Base-by-base conservation (phyloP, 37 sponge, comb jelly and placozoan genomes). In the Crambe crambe region DNA sequence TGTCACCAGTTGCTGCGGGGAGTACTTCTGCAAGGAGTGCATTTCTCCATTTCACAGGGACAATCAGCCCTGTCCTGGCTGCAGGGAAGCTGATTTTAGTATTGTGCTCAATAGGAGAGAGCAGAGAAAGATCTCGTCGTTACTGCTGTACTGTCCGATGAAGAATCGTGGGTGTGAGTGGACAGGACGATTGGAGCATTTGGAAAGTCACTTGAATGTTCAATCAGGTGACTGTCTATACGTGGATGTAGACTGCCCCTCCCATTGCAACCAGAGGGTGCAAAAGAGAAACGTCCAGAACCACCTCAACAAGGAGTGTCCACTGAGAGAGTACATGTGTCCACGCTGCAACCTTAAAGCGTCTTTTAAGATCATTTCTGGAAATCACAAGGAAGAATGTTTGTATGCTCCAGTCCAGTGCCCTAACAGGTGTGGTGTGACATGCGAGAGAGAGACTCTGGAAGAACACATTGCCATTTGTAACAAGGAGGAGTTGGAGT, bases 91-190 rank as follows among this genome's bases (percentile, higher is more conserved):
- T 9, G n/a, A 8, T 23, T 66, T 67, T 30, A 42, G 20, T 35
- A 42, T 54, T 12, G 21, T 54, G 1, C 32, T 22, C 10, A 32
- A 80, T 32, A 31, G 25, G 56, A 9, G 54, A 22, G 25, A 42
- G 10, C 25, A 37, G 10, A 21, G 65, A 25, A 73, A 60, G 20
- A 43, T 82, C 0, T 35, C 12, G 21, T 61, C 23, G 0, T 63
- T 82, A 12, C 20, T n/a, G 25, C 42, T 82, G 23, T 17, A 73
- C 51, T 82, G 82, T 36, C 26, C 61, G 9, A 58, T 37, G 51
- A 72, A 42, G 65, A 29, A 34, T 62, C 58, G 74, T 59, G 82
- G 74, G 3, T 82, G 82, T 73, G 15, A 17, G 12, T 82, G 82
- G 82, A 41, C 4, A 0, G 82, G 82, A 23, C 15, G 15, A 30